Percentiles rank a stretch among this genome's conserved stretches.
Evolutionary conservation across 2,797 vertebrate species (phyloP).

Genomic region (Propithecus deckenii): DNA sequence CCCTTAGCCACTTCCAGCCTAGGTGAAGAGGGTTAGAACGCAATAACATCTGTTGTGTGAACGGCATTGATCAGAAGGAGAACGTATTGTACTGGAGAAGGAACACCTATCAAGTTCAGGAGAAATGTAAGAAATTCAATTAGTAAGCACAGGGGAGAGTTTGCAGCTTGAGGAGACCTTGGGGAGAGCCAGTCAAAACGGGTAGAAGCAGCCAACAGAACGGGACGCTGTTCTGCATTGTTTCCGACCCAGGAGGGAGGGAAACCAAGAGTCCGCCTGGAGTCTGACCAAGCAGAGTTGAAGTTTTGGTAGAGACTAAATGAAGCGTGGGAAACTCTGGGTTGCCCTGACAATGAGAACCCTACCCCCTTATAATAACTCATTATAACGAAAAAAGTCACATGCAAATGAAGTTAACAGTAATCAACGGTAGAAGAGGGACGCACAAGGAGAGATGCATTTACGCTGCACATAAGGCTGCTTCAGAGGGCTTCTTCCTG

Average conservation of each 20-base stretch:
- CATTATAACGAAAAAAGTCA: not conserved
- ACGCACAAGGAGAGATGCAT: not conserved
- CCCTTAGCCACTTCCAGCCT: not conserved
- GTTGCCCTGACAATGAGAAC: not conserved
- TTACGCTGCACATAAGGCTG: not conserved
- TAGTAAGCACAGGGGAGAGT: not conserved
- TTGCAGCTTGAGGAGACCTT: conserved; percentile 8
- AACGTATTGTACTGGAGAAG: not conserved
- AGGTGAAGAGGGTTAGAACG: not conserved
- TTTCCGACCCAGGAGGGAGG: conserved; percentile 36
- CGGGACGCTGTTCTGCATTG: not conserved
- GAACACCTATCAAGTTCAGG: not conserved
- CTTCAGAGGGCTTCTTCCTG: not conserved
- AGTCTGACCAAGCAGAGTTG: conserved; percentile 39
- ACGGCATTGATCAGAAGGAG: not conserved
- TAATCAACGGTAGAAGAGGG: not conserved
- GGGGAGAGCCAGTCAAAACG: conserved; percentile 38
- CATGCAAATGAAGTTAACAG: not conserved
- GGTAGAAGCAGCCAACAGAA: conserved; percentile 4
- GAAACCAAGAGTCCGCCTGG: conserved; percentile 56
- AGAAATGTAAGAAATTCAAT: conserved; percentile 34
- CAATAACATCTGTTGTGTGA: not conserved
- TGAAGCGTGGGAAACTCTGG: not conserved
- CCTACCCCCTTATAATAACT: not conserved
- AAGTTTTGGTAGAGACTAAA: not conserved